phyloP scores from a whole-genome alignment of 1,140 invertebrate genomes.

The Dolichoris vasculosae region DNA sequence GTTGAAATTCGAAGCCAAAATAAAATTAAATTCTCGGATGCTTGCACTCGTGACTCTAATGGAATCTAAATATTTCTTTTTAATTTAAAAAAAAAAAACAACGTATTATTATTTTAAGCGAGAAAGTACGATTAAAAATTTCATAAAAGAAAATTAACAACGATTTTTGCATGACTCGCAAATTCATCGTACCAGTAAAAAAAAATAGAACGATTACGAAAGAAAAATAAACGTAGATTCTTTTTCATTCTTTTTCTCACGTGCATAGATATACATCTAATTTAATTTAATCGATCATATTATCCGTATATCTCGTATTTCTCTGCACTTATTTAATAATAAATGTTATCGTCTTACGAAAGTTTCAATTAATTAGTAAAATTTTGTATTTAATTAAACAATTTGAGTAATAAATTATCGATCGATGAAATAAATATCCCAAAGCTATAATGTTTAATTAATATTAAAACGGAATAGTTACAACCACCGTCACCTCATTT shows the following conservation, averaged over 20 bases:
- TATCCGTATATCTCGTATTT: no score
- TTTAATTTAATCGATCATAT: neutral
- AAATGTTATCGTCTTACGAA: no score
- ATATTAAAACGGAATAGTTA: no score
- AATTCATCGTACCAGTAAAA: neutral
- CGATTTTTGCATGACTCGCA: neutral
- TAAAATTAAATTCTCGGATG: neutral
- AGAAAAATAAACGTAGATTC: neutral
- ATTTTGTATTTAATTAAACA: no score
- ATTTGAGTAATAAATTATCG: no score
- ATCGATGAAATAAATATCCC: no score
- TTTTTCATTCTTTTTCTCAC: neutral
- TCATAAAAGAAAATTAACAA: neutral
- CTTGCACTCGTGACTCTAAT: neutral
- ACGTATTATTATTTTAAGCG: neutral
- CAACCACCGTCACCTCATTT: no score
- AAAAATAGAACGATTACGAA: neutral
- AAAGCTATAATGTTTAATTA: no score
- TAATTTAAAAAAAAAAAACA: neutral
- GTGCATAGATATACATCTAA: neutral
- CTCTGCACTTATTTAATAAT: no score
- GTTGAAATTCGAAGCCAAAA: neutral
- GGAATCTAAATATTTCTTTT: neutral
- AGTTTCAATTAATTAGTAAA: no score
- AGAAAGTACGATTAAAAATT: neutral